Evolutionary conservation across 2,888 invertebrate genomes (phyloP), one percentile per base, ranked within the genome.

Genomic region (Athalia circularis): DNA sequence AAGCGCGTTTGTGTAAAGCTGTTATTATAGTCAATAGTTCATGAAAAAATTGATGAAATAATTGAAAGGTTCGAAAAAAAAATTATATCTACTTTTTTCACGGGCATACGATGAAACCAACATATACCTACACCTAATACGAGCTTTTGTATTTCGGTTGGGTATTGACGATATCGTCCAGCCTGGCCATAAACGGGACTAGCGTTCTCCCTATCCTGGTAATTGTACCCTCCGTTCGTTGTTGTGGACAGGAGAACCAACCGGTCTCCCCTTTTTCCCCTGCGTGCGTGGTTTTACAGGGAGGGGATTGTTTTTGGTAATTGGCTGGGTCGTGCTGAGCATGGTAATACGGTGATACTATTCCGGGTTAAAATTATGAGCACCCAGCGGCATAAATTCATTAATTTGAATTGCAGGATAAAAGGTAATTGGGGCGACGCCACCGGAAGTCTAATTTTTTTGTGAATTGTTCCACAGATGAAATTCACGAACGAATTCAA

Each of bases 271-370:
- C 77, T 77, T 79, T 80, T 80, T 80, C 78, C 80, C 45, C 47
- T 57, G 62, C 78, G 76, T 50, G 72, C 62, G 15, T 62, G 45
- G 72, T 47, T 62, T 75, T 61, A 52, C 64, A 64, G 50, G 50
- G 50, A 64, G 75, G 81, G 85, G 84, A 82, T 84, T 86, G 86
- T 85, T 86, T 86, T 85, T 85, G 85, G 85, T 85, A 86, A 85
- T 86, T 86, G 86, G 85, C 81, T 80, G 83, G 82, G 84, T 85
- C 86, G 86, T 86, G 86, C 84, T 48, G 80, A 82, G 86, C 85
- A 86, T 86, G 82, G 82, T 82, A 85, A 85, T 85, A 81, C 82
- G 82, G 80, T 82, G 83, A 82, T 83, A 81, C 84, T 80, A 80
- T 80, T 81, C 81, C 81, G 83, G 81, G 82, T 84, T 80, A 83